Evolutionary conservation across 1,140 invertebrate species (phyloP).

Genomic region (Chironomus striatipennis): DNA sequence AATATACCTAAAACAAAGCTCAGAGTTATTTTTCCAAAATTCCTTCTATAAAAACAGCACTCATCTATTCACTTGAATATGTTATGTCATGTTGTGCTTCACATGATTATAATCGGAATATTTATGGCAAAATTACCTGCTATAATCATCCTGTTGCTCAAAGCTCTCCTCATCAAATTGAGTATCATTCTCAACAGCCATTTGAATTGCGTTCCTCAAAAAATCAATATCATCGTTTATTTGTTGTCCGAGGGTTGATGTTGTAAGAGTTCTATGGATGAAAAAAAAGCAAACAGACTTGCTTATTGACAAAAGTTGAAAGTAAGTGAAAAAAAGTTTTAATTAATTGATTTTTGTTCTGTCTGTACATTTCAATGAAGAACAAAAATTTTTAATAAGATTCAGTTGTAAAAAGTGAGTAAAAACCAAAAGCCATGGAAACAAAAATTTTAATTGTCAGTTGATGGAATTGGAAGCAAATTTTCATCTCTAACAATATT

Average conservation of each 20-base stretch:
- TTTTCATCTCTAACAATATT: too few species aligned
- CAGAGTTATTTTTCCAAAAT: too few species aligned
- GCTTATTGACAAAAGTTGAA: too few species aligned
- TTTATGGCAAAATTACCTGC: background rate
- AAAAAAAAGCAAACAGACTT: background rate
- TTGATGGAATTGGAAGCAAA: too few species aligned
- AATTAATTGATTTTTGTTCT: constrained; percentile 4
- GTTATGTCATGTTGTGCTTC: too few species aligned
- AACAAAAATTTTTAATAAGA: background rate
- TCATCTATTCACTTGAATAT: too few species aligned
- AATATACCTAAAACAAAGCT: too few species aligned
- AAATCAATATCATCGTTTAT: constrained; percentile 15
- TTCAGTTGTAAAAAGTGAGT: background rate
- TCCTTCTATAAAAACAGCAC: too few species aligned
- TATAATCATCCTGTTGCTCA: constrained; percentile 15
- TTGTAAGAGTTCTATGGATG: background rate
- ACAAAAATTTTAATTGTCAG: too few species aligned
- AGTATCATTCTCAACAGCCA: background rate
- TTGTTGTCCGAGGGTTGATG: background rate
- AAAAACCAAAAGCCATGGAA: background rate
- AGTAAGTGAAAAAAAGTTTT: background rate
- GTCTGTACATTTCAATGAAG: background rate
- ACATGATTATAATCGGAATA: too few species aligned
- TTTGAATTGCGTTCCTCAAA: background rate
- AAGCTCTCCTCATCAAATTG: background rate